Percentiles rank a stretch among this genome's conserved stretches.
Conservation (phyloP, 1,140 invertebrate genomes). For the Physella acuta region DNA sequence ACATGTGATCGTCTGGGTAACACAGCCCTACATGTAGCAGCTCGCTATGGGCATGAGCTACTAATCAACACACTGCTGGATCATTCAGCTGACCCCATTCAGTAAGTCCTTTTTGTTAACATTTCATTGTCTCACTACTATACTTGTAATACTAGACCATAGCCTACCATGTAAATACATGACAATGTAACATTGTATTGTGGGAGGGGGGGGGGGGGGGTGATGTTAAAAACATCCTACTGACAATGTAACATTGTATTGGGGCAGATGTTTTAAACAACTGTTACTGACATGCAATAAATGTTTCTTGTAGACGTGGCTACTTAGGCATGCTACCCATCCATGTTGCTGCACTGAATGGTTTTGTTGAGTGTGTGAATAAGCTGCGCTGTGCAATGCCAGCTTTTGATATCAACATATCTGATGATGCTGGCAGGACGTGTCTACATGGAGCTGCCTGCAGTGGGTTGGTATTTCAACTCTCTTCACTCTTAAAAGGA, state of each 20-base stretch:
- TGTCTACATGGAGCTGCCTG: constrained; percentile 66
- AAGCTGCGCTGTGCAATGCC: constrained; percentile 62
- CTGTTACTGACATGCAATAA: too few species aligned
- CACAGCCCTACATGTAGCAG: constrained; percentile 77
- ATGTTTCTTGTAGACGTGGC: constrained; percentile 48
- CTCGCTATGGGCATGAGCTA: constrained; percentile 56
- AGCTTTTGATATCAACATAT: constrained; percentile 60
- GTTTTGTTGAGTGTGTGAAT: constrained; percentile 64
- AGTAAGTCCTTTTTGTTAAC: constrained; percentile 4
- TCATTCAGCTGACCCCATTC: constrained; percentile 64
- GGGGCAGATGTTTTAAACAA: too few species aligned
- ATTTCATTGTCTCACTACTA: not conserved
- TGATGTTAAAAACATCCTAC: too few species aligned
- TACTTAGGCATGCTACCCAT: constrained; percentile 64
- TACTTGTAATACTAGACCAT: too few species aligned
- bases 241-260: too few species aligned
- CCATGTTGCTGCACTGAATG: constrained; percentile 69
- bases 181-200: too few species aligned
- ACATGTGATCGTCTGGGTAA: constrained; percentile 64
- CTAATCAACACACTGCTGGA: constrained; percentile 54
- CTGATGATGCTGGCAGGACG: constrained; percentile 64
- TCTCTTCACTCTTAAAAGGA: too few species aligned
- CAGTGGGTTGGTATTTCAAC: constrained; percentile 65
- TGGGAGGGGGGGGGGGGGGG: too few species aligned
- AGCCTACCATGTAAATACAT: too few species aligned